Base-by-base conservation (phyloP, 2,797 vertebrate species). In the Enteromius paludinosus region DNA sequence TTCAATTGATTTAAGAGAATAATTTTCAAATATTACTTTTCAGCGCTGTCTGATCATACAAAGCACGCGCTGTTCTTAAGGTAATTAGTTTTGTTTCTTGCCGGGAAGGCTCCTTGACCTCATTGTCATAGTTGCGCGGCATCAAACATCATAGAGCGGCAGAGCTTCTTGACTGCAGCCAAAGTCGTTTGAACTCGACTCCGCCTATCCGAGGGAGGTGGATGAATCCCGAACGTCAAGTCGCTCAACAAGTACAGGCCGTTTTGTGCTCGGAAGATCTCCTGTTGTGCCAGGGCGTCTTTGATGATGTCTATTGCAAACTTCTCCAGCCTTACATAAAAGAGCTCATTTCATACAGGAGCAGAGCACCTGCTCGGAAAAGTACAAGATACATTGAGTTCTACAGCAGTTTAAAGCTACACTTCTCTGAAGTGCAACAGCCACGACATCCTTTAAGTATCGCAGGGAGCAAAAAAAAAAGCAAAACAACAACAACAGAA, bases 261-360 rank as follows among this genome's bases (percentile, higher is more conserved):
- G 92, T 94, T 90, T 90, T 91, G 92, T 88, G 91, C 90, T 90
- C 91, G 89, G 89, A 85, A 89, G 88, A 89, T 89, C 90, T 91
- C 93, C 90, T 5, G 81, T 87, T 35, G 90, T 0, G 90, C 88
- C 56, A 70, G 84, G 89, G 87, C 47, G 77, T 90, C 89, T 90
- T 91, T 89, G 89, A 93, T 91, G 91, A 93, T 92, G 86, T 87
- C 87, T 91, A 91, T 92, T 90, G 87, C 83, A 90, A 83, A 86
- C 88, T 91, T 90, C 89, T 91, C 89, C 74, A 83, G 79, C 45
- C 66, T 56, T 35, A 18, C 38, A 78, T 30, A 41, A 86, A 86
- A 79, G 62, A 84, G 68, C 62, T 76, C 78, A 35, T 82, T 86
- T 84, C 65, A 78, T 64, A 47, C 70, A 65, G 68, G 81, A 84